Evolutionary conservation across 2,113 vertebrate species (phyloP), one percentile per base, ranked within the genome.

Genomic region (Dryoscopus gambensis): DNA sequence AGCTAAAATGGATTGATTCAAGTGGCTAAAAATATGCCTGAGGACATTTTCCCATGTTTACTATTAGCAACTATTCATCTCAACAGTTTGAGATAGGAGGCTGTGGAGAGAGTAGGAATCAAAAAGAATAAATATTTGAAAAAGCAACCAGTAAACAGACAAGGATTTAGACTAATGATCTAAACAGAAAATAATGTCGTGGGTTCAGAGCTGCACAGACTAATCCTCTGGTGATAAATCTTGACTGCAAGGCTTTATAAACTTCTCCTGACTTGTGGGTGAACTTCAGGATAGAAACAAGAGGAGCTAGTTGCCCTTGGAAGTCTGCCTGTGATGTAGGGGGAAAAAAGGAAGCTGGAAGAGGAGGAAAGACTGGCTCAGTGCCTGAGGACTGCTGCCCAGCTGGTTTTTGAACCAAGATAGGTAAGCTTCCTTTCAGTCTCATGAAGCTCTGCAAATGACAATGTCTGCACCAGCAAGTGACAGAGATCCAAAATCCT

Each of bases 71-170:
- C 11, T 77, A 12, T 80, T 88, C 2, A 20, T 83, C 52, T 90
- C 24, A 81, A 23, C 17, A 31, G 47, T 52, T 95, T 1, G 9
- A 71, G 53, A 33, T 12, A 67, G 39, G n/a, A 91, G 69, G 23
- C 44, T 0, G 2, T 9, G 28, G 40, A 79, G 28, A 71, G 13
- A n/a, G 37, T 11, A 68, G 28, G 62, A 91, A 76, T 89, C 11
- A 67, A 81, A 90, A 86, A 74, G n/a, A 81, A 78, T 59, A 97
- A 92, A 93, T 84, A 93, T 93, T 95, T 95, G 57, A 79, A 84
- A 95, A 84, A 82, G 31, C 44, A 89, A 44, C 63, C 47, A 79
- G 64, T 89, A 95, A 95, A 87, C 57, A 87, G 74, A 75, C 57
- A 81, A 53, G n/a, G 44, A 57, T 84, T 95, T 94, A 87, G 81